Percentiles rank a stretch among this genome's conserved stretches.
Conservation (phyloP, 1,140 invertebrate genomes). For the Brachionus manjavacas region DNA sequence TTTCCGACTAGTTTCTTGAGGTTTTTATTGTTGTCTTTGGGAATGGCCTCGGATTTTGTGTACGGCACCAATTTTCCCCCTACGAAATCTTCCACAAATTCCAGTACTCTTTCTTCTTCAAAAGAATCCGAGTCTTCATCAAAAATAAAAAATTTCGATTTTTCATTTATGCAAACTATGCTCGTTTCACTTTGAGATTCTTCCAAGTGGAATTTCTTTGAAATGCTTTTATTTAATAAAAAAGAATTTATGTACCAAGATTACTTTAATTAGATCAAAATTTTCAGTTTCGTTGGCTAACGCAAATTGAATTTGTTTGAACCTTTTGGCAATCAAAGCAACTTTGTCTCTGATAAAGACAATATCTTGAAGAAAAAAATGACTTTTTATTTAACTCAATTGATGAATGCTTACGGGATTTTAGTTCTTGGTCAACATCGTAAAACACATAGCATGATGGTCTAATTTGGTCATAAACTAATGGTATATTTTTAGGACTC, state of each 20-base stretch:
- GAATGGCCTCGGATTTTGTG: neutral
- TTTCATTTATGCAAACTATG: constrained; percentile 12
- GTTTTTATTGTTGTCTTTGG: neutral
- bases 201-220: constrained; percentile 22
- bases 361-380: neutral
- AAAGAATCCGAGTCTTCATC: constrained; percentile 1
- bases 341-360: neutral
- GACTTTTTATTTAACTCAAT: neutral
- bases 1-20: constrained; percentile 7
- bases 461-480: neutral
- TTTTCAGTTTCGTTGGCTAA: constrained; percentile 35
- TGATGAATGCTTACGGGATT: constrained; percentile 6
- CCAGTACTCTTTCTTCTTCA: neutral
- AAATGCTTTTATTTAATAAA: no score
- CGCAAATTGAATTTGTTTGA: neutral
- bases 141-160: constrained; percentile 25
- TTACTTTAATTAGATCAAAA: neutral
- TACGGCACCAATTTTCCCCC: neutral
- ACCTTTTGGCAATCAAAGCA: neutral
- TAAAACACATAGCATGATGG: constrained; percentile 37
- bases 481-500: neutral
- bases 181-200: neutral
- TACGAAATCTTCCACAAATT: neutral
- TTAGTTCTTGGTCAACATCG: constrained; percentile 6
- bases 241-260: no score